Percentiles rank a stretch among this genome's conserved stretches.
These are phyloP conservation scores for Callospermophilus lateralis DNA, from an alignment of 2,113 vertebrate genomes.

Conservation along the genomic window DNA sequence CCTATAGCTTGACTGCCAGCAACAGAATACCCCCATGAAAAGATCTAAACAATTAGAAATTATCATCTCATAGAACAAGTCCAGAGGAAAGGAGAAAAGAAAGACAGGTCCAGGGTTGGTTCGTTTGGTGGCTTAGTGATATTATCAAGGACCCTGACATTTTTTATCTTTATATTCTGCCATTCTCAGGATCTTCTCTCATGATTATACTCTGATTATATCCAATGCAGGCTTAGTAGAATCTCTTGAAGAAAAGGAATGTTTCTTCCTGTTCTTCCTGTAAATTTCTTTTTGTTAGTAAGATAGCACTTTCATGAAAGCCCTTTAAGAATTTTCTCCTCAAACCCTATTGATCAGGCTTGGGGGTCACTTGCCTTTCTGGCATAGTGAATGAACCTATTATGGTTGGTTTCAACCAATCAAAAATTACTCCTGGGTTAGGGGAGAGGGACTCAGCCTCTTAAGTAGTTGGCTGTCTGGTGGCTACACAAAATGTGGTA, in stretches of 20 bases:
- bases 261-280: not conserved
- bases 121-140: not conserved
- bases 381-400: not conserved
- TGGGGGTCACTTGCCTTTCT: not conserved
- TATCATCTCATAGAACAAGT: not conserved
- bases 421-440: not conserved
- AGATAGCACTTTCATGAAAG: not conserved
- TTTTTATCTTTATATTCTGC: not conserved
- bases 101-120: not conserved
- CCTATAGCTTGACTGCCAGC: not conserved
- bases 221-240: not conserved
- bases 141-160: not conserved
- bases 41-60: not conserved
- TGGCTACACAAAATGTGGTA: not conserved
- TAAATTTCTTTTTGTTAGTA: slow-evolving; percentile 40
- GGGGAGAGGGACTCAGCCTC: not conserved
- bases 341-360: not conserved
- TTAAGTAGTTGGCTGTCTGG: not conserved
- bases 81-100: not conserved
- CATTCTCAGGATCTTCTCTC: not conserved
- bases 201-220: not conserved
- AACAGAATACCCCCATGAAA: not conserved
- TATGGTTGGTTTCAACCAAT: not conserved
- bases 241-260: not conserved
- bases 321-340: not conserved